Base-by-base conservation (phyloP, 1,140 invertebrate genomes). In the Delia radicum region DNA sequence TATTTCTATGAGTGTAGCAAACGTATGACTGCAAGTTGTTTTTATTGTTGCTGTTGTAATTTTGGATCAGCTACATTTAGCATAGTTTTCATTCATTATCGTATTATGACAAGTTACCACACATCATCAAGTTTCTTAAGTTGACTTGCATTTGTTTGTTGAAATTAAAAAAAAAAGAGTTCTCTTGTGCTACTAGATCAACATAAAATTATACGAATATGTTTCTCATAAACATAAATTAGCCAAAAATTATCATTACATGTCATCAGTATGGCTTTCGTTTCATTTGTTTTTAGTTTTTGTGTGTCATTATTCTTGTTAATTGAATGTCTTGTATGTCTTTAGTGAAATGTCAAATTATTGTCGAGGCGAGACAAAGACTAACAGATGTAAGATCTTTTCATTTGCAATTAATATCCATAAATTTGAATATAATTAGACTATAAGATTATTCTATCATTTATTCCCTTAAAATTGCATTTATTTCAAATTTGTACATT, bases 291-390 rank as follows among this genome's bases (percentile, higher is more conserved):
- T 21, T 24, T 24, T 63, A 18, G 4, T 63, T 62, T 63, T 1
- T 63, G 24, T 73, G n/a, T 48, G 33, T 73, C 46, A 46, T 55
- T 21, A 48, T 27, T 55, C 37, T 46, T 21, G 48, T 55, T 55
- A 73, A 73, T 42, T 73, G 37, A 69, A 55, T 55, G 48, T 69
- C 29, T 69, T 69, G 29, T 33, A 69, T 69, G 65, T 69, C 65
- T 69, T 69, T 69, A 69, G 65, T 69, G 65, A 69, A 55, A 69
- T 69, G 65, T 69, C 65, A 69, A 69, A 69, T 69, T 69, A 69
- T 69, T 31, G 29, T 33, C 37, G n/a, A 33, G 29, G 48, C 29
- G 29, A 69, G 65, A 69, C 65, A 69, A 69, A 69, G 65, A 69
- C 65, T 24, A 69, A 69, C 65, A 69, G 65, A 69, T 69, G 65